These are phyloP conservation scores for Globicephala melas DNA, from an alignment of 2,113 vertebrate species.

Conservation along the genomic window DNA sequence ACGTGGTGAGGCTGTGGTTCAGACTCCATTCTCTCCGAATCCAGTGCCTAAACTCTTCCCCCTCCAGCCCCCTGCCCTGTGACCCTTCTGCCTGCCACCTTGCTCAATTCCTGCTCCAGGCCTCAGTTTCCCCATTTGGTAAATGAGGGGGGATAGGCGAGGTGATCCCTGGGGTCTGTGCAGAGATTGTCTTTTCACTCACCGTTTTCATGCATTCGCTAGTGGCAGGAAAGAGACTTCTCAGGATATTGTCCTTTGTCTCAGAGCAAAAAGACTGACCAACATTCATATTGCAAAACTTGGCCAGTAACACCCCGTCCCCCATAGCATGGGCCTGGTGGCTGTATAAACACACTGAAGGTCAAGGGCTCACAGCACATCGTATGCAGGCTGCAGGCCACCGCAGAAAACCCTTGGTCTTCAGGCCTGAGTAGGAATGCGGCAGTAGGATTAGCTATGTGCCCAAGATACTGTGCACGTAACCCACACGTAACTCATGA, in stretches of 20 bases:
- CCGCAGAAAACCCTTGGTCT: neutral
- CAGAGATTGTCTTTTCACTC: neutral
- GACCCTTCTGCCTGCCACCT: neutral
- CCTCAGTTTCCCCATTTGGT: neutral
- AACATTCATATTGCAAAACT: neutral
- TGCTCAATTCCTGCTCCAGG: neutral
- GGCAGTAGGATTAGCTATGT: neutral
- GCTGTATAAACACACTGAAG: neutral
- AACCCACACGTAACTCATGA: neutral
- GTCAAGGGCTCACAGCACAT: neutral
- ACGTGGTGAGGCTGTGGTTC: neutral
- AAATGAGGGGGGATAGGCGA: neutral
- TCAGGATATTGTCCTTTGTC: neutral
- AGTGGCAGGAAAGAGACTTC: neutral
- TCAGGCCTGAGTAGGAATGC: neutral
- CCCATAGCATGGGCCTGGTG: neutral
- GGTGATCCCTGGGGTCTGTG: neutral
- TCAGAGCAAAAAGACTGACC: neutral
- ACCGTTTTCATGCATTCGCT: neutral
- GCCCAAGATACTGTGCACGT: neutral
- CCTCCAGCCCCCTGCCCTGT: neutral
- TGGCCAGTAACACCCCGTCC: neutral
- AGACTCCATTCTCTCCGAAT: neutral
- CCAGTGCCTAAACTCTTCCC: neutral
- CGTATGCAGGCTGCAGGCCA: neutral